phyloP scores from a whole-genome alignment of 2,797 vertebrate species.

The Gymnodraco acuticeps region DNA sequence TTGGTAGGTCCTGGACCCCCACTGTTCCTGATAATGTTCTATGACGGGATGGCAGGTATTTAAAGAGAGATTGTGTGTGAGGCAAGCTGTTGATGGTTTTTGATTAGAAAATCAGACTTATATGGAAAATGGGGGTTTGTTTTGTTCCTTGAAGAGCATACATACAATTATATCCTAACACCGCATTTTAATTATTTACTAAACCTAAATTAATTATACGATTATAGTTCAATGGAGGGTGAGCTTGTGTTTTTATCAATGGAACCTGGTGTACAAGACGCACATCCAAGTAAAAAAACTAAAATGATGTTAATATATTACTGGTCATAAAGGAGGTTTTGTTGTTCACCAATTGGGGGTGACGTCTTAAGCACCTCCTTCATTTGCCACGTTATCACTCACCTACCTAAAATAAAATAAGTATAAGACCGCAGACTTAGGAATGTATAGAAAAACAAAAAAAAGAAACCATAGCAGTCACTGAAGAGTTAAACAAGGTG shows the following conservation, averaged over 20 bases:
- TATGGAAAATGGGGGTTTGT: not conserved
- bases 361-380: slow-evolving; percentile 20
- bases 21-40: slow-evolving; percentile 37
- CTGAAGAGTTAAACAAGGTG: slow-evolving; percentile 95
- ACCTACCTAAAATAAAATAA: slow-evolving; percentile 9
- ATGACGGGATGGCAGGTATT: slow-evolving; percentile 41
- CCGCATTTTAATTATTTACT: slow-evolving; percentile 13
- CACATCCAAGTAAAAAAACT: not conserved
- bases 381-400: slow-evolving; percentile 26
- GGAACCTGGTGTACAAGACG: slow-evolving; percentile 7
- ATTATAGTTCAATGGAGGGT: not conserved
- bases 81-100: not conserved
- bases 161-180: not conserved
- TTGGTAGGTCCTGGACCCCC: slow-evolving; percentile 70
- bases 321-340: slow-evolving; percentile 4
- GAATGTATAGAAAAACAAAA: slow-evolving; percentile 64
- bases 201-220: not conserved
- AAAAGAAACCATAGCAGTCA: slow-evolving; percentile 74
- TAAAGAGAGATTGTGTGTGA: not conserved
- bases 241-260: slow-evolving; percentile 4
- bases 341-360: not conserved
- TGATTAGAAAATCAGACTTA: slow-evolving; percentile 18
- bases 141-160: slow-evolving; percentile 6
- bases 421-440: slow-evolving; percentile 38
- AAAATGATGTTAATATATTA: slow-evolving; percentile 5